Evolutionary conservation across 1,140 invertebrate genomes (phyloP).

Genomic region (Manduca sexta): DNA sequence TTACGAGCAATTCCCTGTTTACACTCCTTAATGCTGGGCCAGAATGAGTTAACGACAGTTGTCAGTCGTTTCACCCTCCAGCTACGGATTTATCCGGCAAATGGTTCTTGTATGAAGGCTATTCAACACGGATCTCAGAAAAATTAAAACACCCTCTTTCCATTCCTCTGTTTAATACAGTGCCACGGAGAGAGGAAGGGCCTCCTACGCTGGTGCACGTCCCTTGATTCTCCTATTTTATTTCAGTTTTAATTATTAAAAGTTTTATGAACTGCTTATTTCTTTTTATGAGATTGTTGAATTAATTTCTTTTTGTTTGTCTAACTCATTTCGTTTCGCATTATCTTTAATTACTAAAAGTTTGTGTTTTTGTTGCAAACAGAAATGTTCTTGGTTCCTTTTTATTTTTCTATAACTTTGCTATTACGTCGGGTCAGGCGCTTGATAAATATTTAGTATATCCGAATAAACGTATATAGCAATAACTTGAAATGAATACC

Average conservation of each 20-base stretch:
- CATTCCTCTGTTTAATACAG: constrained; percentile 12
- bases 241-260: constrained; percentile 70
- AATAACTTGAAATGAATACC: constrained; percentile 24
- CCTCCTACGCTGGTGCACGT: constrained; percentile 26
- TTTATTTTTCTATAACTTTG: constrained; percentile 10
- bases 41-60: constrained; percentile 62
- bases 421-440: constrained; percentile 29
- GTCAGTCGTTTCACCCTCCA: constrained; percentile 50
- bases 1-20: constrained; percentile 44
- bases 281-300: constrained; percentile 67
- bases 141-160: constrained; percentile 11
- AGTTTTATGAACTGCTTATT: constrained; percentile 71
- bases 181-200: constrained; percentile 12
- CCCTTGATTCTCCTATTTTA: constrained; percentile 53
- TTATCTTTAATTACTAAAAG: constrained; percentile 17
- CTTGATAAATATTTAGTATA: neutral
- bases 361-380: constrained; percentile 5
- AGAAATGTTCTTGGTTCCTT: too few species aligned
- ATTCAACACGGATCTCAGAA: constrained; percentile 27
- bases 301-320: constrained; percentile 67
- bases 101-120: constrained; percentile 28
- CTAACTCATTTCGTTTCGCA: constrained; percentile 27
- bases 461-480: constrained; percentile 2
- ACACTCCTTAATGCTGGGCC: constrained; percentile 42
- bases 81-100: constrained; percentile 39